Percentiles rank a stretch among this genome's conserved stretches.
phyloP scores from a whole-genome alignment of 1,140 invertebrate genomes.

The Psix sp. region DNA sequence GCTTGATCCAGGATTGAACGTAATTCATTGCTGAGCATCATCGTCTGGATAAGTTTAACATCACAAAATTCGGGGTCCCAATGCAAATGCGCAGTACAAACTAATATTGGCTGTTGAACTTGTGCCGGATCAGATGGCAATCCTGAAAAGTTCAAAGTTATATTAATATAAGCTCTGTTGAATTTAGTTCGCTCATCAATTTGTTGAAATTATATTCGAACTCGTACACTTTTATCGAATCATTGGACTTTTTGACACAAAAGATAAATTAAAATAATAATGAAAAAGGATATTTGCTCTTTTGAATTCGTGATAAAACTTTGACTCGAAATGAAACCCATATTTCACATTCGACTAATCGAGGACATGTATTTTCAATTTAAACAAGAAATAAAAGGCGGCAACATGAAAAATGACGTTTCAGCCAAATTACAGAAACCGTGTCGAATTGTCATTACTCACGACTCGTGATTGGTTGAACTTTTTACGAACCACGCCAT shows the following conservation, averaged over 20 bases:
- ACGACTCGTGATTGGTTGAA: neutral
- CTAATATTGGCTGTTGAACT: constrained; percentile 90
- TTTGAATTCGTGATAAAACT: too few relatives aligned
- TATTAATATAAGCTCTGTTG: neutral
- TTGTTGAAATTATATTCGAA: too few relatives aligned
- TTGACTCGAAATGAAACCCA: constrained; percentile 9
- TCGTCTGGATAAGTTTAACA: constrained; percentile 99
- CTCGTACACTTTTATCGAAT: too few relatives aligned
- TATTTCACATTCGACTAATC: neutral
- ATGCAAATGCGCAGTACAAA: constrained; percentile 99
- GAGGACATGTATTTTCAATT: constrained; percentile 27
- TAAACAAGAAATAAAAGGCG: constrained; percentile 14
- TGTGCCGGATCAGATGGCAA: constrained; percentile 84
- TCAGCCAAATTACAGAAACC: constrained; percentile 8
- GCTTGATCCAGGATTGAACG: constrained; percentile 90
- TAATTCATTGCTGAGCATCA: constrained; percentile 98
- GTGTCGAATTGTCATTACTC: constrained; percentile 11
- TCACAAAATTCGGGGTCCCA: constrained; percentile 99
- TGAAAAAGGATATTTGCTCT: too few relatives aligned
- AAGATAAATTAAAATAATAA: too few relatives aligned
- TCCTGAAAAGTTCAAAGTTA: constrained; percentile 73
- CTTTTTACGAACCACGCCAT: constrained; percentile 1
- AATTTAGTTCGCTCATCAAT: neutral
- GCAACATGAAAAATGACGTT: neutral
- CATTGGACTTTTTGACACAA: too few relatives aligned